These are phyloP conservation scores for Amaurobius ferox DNA, from an alignment of 2,888 invertebrate genomes.

Conservation along the genomic window DNA sequence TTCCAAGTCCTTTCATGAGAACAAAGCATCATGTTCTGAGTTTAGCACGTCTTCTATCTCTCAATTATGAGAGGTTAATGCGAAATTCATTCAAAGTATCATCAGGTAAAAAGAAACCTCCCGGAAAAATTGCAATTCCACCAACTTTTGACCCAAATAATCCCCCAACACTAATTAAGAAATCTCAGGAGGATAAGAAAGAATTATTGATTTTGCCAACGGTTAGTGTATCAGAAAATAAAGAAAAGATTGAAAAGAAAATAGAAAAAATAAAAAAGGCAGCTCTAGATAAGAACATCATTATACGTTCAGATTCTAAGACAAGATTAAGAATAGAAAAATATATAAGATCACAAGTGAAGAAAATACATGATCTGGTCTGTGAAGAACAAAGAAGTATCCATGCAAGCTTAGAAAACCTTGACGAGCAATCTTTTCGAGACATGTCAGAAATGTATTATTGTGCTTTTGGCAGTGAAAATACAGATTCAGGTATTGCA, in stretches of 20 bases:
- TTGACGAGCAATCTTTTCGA: not conserved
- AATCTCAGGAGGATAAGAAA: slow-evolving; percentile 15
- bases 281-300: slow-evolving; percentile 44
- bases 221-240: slow-evolving; percentile 61
- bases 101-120: slow-evolving; percentile 25
- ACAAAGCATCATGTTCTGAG: slow-evolving; percentile 40
- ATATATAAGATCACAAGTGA: slow-evolving; percentile 47
- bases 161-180: not conserved
- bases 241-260: slow-evolving; percentile 59
- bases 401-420: slow-evolving; percentile 20
- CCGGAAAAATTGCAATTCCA: slow-evolving; percentile 59
- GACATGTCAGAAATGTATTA: slow-evolving; percentile 22
- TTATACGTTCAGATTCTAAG: slow-evolving; percentile 36
- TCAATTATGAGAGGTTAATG: slow-evolving; percentile 34
- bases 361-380: slow-evolving; percentile 55
- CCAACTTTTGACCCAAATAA: slow-evolving; percentile 44
- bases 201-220: slow-evolving; percentile 44
- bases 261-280: slow-evolving; percentile 63
- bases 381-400: slow-evolving; percentile 34
- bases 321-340: slow-evolving; percentile 53
- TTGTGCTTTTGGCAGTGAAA: slow-evolving; percentile 12
- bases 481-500: slow-evolving; percentile 1
- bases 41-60: slow-evolving; percentile 35
- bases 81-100: slow-evolving; percentile 8
- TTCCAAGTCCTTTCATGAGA: slow-evolving; percentile 24